These are phyloP conservation scores for Neolamprologus ventralis DNA, from an alignment of 2,113 vertebrate genomes.

Conservation along the genomic window DNA sequence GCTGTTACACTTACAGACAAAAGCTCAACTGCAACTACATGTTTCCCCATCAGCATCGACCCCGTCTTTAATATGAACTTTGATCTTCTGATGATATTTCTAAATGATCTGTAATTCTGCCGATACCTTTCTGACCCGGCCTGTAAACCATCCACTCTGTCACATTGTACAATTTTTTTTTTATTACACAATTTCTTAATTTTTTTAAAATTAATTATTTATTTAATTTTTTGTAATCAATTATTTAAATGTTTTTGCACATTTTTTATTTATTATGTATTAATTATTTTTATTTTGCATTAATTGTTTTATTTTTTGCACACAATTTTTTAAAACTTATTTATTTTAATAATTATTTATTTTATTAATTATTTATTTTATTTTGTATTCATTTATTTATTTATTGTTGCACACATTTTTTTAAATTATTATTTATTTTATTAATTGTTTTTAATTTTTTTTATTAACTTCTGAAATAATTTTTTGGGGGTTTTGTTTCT, in stretches of 20 bases:
- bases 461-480: neutral
- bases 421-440: no score
- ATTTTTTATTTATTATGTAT: neutral
- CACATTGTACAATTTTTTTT: neutral
- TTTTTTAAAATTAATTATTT: no score
- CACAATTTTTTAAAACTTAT: no score
- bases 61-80: neutral
- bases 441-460: no score
- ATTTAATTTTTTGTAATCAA: neutral
- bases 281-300: no score
- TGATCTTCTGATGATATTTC: neutral
- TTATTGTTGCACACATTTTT: no score
- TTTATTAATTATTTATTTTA: no score
- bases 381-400: no score
- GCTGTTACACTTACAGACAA: neutral
- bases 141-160: neutral
- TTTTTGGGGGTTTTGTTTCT: neutral
- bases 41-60: neutral
- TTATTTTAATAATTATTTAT: no score
- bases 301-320: no score
- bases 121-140: neutral
- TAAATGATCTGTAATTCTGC: neutral
- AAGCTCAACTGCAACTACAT: rapidly evolving
- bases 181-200: no score
- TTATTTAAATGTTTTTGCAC: no score